Evolutionary conservation across 2,888 invertebrate genomes (phyloP).

Genomic region (Rhodophaea formosa): DNA sequence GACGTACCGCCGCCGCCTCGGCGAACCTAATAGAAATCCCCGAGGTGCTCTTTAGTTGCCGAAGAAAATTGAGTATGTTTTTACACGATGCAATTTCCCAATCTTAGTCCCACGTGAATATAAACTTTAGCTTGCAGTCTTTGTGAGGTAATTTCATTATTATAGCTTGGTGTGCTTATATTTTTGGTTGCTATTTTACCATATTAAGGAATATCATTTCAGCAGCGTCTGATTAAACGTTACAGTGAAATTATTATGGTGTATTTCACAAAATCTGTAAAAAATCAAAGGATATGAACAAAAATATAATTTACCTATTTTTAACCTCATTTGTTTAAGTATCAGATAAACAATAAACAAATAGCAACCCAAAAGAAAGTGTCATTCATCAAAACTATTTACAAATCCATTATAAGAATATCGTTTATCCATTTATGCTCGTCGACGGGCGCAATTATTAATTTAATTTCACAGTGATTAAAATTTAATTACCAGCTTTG

Average conservation of each 20-base stretch:
- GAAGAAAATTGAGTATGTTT: slow-evolving; percentile 18
- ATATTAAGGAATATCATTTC: too few species aligned
- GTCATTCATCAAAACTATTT: not conserved
- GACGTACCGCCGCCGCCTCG: not conserved
- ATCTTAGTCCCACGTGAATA: slow-evolving; percentile 5
- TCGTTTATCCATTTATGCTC: not conserved
- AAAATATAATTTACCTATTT: too few species aligned
- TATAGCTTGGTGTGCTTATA: not conserved
- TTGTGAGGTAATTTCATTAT: not conserved
- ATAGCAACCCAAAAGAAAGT: not conserved
- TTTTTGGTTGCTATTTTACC: too few species aligned
- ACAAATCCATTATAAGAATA: not conserved
- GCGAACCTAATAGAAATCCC: slow-evolving; percentile 17
- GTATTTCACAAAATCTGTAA: too few species aligned
- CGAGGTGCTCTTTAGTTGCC: slow-evolving; percentile 16
- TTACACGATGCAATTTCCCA: slow-evolving; percentile 16
- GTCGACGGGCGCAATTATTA: not conserved
- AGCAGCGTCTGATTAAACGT: too few species aligned
- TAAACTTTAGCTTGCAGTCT: not conserved
- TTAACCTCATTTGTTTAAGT: too few species aligned
- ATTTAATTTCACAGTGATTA: not conserved
- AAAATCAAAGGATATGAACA: too few species aligned
- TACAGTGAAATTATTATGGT: too few species aligned
- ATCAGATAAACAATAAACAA: not conserved
- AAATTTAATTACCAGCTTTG: slow-evolving; percentile 6